Percentiles rank a stretch among this genome's conserved stretches.
Evolutionary conservation across 1,140 invertebrate species (phyloP).

Genomic region (Orussus abietinus): DNA sequence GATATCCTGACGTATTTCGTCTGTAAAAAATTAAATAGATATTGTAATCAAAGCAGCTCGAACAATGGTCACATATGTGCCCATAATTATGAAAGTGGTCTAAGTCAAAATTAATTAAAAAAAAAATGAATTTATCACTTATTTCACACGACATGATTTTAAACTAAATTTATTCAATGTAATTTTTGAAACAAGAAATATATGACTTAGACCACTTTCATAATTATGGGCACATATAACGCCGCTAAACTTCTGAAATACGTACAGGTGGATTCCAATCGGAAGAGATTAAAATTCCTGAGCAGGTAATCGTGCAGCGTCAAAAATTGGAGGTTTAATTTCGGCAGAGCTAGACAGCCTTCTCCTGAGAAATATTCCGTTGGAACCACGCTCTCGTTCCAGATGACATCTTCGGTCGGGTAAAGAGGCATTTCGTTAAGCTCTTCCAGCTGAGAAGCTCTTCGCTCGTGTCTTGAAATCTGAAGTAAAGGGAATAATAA

Average conservation of each 20-base stretch:
- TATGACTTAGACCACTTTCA: no score
- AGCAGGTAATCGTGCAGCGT: conserved; percentile 98
- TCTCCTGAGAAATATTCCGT: conserved; percentile 96
- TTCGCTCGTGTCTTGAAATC: conserved; percentile 83
- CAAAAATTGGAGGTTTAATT: conserved; percentile 97
- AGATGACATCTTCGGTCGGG: conserved; percentile 96
- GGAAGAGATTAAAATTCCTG: conserved; percentile 96
- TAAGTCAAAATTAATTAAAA: no score
- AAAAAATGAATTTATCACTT: no score
- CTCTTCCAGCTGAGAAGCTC: conserved; percentile 88
- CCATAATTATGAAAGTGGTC: no score
- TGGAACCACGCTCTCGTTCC: conserved; percentile 99
- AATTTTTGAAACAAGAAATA: no score
- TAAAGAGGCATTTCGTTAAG: conserved; percentile 98
- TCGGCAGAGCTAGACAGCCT: conserved; percentile 91
- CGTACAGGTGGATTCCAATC: conserved; percentile 96
- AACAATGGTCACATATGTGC: conserved; percentile 5
- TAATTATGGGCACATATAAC: no score
- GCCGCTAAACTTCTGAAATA: no score
- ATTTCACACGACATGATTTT: no score
- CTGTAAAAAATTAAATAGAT: conserved; percentile 53
- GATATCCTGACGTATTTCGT: conserved; percentile 98
- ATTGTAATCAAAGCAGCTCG: neutral
- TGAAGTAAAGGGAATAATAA: no score
- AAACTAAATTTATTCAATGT: no score